These are phyloP conservation scores for Nephrotoma flavescens DNA, from an alignment of 2,888 invertebrate genomes.

Conservation along the genomic window DNA sequence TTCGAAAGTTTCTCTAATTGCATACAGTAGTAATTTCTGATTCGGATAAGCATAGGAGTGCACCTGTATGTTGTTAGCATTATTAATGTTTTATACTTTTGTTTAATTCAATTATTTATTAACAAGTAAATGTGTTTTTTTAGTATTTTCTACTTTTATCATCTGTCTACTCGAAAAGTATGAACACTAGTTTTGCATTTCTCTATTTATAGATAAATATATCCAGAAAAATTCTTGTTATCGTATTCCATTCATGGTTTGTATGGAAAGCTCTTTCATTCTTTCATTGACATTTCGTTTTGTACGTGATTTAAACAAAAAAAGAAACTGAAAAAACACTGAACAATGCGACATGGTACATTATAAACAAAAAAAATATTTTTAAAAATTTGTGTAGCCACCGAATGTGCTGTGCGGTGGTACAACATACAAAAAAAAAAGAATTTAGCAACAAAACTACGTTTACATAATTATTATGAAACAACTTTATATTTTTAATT, in stretches of 20 bases:
- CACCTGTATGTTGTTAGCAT: background rate
- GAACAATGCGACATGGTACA: background rate
- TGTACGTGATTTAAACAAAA: background rate
- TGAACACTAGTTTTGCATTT: background rate
- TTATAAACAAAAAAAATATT: background rate
- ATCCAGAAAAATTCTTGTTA: background rate
- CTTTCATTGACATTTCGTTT: background rate
- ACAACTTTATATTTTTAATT: background rate
- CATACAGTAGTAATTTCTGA: background rate
- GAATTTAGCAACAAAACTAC: too few species aligned
- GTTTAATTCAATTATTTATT: background rate
- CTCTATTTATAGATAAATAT: background rate
- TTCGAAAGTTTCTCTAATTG: background rate
- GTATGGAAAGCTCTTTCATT: background rate
- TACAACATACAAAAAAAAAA: background rate
- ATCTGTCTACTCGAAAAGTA: background rate
- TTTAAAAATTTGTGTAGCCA: background rate
- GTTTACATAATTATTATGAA: background rate
- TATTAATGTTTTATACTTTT: background rate
- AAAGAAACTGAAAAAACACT: background rate
- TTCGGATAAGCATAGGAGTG: background rate
- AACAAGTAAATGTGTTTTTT: background rate
- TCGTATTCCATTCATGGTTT: background rate
- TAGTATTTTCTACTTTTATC: background rate
- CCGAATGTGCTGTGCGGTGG: background rate